These are phyloP conservation scores for Hexactinellida sp. DNA, from an alignment of 37 sponge, comb jelly and placozoan genomes.

Conservation along the genomic window DNA sequence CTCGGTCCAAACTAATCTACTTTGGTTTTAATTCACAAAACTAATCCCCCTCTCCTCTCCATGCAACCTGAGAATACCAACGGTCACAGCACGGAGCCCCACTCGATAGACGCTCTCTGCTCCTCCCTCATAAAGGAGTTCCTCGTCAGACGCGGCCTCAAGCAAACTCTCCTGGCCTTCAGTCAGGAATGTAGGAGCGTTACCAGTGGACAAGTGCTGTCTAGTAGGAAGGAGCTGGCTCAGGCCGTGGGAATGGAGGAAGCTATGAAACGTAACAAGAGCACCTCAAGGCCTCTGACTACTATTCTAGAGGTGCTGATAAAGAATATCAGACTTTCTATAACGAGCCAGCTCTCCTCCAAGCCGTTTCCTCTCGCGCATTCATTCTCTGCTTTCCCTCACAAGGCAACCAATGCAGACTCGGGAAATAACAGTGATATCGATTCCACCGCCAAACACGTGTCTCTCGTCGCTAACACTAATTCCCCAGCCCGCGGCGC, in stretches of 20 bases:
- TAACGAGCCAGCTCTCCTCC: background rate
- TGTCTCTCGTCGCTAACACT: background rate
- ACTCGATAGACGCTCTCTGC: background rate
- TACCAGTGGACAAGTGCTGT: background rate
- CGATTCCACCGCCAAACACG: background rate
- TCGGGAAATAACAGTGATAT: background rate
- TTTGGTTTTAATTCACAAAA: no score
- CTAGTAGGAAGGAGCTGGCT: slow-evolving; percentile 13
- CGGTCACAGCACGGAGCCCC: background rate
- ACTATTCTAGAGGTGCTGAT: background rate
- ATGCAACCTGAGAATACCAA: background rate
- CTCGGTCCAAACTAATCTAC: no score
- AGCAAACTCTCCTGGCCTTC: background rate
- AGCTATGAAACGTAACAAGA: slow-evolving; percentile 7
- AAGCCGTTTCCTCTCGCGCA: background rate
- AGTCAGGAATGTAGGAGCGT: slow-evolving; percentile 6
- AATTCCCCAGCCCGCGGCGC: background rate
- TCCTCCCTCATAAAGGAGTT: background rate
- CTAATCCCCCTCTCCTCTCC: background rate
- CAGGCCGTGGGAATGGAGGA: slow-evolving; percentile 2
- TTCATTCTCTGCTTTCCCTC: background rate
- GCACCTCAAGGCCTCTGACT: background rate
- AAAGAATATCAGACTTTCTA: background rate
- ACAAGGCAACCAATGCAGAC: background rate
- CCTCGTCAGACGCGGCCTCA: background rate